Evolutionary conservation across 2,888 invertebrate genomes (phyloP).

Genomic region (Agonopterix heracliana): DNA sequence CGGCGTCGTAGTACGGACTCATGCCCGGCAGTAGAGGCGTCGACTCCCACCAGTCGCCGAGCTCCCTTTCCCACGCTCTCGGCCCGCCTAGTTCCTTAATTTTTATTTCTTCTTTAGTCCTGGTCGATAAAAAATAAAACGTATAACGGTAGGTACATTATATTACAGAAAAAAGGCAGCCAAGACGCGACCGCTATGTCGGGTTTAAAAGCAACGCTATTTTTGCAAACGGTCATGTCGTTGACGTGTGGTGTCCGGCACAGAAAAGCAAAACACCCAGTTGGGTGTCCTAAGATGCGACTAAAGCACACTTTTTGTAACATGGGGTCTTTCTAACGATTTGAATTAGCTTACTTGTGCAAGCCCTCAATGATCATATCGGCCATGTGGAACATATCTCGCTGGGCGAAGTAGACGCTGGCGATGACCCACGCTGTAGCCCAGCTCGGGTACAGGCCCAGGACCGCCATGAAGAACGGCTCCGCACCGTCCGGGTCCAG

Average conservation of each 20-base stretch:
- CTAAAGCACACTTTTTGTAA: too few species aligned
- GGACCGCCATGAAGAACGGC: conserved; percentile 47
- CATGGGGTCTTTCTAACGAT: too few species aligned
- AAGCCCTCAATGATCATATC: conserved; percentile 29
- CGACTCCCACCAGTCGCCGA: conserved; percentile 66
- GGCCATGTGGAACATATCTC: conserved; percentile 45
- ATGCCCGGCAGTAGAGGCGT: conserved; percentile 46
- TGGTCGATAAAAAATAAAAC: conserved; percentile 5
- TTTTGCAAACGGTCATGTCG: too few species aligned
- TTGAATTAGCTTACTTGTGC: neutral
- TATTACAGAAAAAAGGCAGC: too few species aligned
- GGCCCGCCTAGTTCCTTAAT: conserved; percentile 21
- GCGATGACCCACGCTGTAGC: conserved; percentile 37
- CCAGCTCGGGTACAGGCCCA: conserved; percentile 48
- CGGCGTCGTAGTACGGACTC: conserved; percentile 48
- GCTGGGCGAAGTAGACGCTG: conserved; percentile 43
- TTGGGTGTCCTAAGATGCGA: too few species aligned
- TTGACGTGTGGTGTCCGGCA: too few species aligned
- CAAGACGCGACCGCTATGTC: too few species aligned
- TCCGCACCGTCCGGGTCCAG: conserved; percentile 45
- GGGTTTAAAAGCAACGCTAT: too few species aligned
- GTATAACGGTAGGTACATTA: too few species aligned
- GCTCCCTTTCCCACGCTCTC: conserved; percentile 50
- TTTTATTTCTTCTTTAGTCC: conserved; percentile 18
- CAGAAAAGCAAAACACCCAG: too few species aligned